A percentile compares a stretch with the other conserved stretches of the same genome.
Conservation (phyloP, 2,113 vertebrate species). For the Siniperca knerii region DNA sequence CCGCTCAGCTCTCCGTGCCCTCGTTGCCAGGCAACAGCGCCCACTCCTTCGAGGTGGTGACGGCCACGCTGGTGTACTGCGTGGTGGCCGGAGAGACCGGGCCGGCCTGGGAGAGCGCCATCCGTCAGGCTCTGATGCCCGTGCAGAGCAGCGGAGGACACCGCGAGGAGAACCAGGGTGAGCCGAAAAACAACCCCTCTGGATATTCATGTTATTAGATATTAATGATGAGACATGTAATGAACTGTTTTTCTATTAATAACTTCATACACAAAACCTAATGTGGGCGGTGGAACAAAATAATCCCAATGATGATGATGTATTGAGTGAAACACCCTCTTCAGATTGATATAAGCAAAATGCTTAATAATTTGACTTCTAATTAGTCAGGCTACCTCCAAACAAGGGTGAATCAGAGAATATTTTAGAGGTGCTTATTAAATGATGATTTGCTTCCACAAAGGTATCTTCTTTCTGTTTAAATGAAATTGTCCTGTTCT, state of each 20-base stretch:
- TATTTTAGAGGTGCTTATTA: background rate
- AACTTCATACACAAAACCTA: background rate
- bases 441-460: too few species aligned
- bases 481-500: slow-evolving; percentile 4
- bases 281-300: background rate
- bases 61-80: slow-evolving; percentile 75
- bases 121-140: slow-evolving; percentile 83
- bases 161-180: slow-evolving; percentile 32
- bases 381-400: background rate
- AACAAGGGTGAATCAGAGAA: background rate
- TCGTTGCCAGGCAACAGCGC: background rate
- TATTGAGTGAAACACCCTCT: background rate
- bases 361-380: background rate
- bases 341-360: background rate
- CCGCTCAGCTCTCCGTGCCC: slow-evolving; percentile 62
- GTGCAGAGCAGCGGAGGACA: slow-evolving; percentile 59
- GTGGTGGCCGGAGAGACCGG: slow-evolving; percentile 66
- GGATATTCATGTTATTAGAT: background rate
- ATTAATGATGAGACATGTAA: background rate
- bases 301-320: background rate
- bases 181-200: background rate
- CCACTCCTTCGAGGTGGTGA: slow-evolving; percentile 82
- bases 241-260: background rate
- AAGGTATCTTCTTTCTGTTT: background rate
- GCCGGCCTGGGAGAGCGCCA: slow-evolving; percentile 74